Conservation (phyloP, 2,113 vertebrate species). For the Mirza zaza region DNA sequence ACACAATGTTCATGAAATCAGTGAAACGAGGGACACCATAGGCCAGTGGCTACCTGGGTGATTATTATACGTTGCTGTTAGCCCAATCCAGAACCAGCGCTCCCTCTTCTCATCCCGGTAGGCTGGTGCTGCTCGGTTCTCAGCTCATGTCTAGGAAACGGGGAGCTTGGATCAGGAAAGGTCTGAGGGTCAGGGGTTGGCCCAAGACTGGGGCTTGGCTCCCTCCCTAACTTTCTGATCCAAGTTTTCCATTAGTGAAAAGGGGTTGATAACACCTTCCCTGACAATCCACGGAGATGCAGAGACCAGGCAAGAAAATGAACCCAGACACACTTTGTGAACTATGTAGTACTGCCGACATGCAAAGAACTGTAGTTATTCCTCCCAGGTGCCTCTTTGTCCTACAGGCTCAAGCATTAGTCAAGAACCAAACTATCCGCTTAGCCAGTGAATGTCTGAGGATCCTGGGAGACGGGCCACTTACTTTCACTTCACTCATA, state of each 20-base stretch:
- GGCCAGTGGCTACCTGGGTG: rapidly evolving
- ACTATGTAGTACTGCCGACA: not conserved
- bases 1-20: rapidly evolving
- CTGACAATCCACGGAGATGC: not conserved
- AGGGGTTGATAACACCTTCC: not conserved
- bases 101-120: not conserved
- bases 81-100: rapidly evolving
- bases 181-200: not conserved
- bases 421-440: not conserved
- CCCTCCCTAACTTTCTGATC: not conserved
- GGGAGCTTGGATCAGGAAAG: not conserved
- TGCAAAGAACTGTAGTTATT: not conserved
- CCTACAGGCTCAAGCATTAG: not conserved
- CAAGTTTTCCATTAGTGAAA: not conserved
- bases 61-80: too few relatives aligned
- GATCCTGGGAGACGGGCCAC: not conserved
- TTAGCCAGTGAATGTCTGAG: not conserved
- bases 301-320: not conserved
- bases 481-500: rapidly evolving
- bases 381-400: not conserved
- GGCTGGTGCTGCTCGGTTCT: not conserved
- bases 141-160: not conserved
- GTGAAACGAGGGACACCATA: too few relatives aligned
- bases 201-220: not conserved
- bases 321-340: not conserved